Conservation (phyloP, 2,113 vertebrate genomes). For the Prolemur simus region DNA sequence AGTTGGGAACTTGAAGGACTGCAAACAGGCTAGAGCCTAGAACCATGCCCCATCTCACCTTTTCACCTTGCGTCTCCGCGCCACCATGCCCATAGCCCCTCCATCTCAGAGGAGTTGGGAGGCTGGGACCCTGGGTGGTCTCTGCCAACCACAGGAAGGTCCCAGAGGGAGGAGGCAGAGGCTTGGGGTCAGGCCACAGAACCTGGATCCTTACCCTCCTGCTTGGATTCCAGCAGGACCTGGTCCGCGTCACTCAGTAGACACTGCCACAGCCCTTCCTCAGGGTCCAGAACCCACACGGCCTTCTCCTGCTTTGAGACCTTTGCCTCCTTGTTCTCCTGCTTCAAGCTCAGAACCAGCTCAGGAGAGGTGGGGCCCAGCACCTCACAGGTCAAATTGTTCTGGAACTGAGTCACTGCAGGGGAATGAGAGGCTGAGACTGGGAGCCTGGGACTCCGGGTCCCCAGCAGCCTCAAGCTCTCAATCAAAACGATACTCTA, state of each 20-base stretch:
- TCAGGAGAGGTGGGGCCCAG: neutral
- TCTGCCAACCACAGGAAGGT: neutral
- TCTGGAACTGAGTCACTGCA: neutral
- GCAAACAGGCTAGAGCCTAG: neutral
- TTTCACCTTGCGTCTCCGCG: neutral
- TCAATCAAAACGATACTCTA: neutral
- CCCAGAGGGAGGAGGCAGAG: neutral
- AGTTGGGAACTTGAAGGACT: neutral
- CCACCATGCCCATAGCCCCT: neutral
- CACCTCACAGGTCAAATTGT: conserved; percentile 55
- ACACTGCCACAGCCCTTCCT: conserved; percentile 59
- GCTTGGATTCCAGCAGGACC: neutral
- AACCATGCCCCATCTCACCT: neutral
- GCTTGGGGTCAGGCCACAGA: neutral
- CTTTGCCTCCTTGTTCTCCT: neutral
- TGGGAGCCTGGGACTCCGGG: neutral
- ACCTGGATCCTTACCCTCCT: neutral
- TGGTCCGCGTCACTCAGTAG: neutral
- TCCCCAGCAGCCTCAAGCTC: neutral
- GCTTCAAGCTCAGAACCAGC: conserved; percentile 15
- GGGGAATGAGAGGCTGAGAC: neutral
- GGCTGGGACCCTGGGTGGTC: neutral
- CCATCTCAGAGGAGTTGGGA: neutral
- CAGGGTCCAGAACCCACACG: neutral
- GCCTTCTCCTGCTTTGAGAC: neutral